Base-by-base conservation (phyloP, 2,113 vertebrate genomes). In the Leptobrachium ailaonicum region DNA sequence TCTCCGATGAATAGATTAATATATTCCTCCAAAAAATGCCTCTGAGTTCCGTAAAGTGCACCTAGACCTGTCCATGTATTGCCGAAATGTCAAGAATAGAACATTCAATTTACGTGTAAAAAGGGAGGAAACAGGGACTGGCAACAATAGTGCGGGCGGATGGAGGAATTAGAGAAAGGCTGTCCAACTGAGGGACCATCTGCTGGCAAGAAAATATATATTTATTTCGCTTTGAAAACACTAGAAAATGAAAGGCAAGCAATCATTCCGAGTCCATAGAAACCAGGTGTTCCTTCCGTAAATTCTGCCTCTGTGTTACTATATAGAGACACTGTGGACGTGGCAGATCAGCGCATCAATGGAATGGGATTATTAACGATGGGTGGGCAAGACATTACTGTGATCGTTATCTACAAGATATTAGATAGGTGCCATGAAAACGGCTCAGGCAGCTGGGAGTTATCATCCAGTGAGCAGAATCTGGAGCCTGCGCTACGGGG, bases 191-290 rank as follows among this genome's bases (percentile, higher is more conserved):
- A 47, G 60, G n/a, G 2, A 54, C 77, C 77, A 79, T 79, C 77
- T 79, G 77, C 44, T 54, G 41, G 47, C 41, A 64, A 5, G 63
- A 41, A 72, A 50, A 47, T 50, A 63, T 66, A 64, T 72, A 79
- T 79, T 43, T 69, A 71, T 79, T 71, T 68, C 47, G 41, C 66
- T 71, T 41, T 62, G 67, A 62, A 78, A 69, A 58, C 67, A 70
- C 67, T 56, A 32, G 3, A 77, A 47, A 77, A 32, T 32, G 20
- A 32, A 44, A 69, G 7, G 64, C 40, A 69, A 69, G 75, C 47
- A 69, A 69, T 69, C 13, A 41, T 3, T 40, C 60, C 4, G 32
- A 11, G 63, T 54, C 56, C 50, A 20, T 44, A 50, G 60, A 32
- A 41, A 54, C 41, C 66, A 77, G 66, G 75, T 7, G 67, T 58